Evolutionary conservation across 2,888 invertebrate species (phyloP).

Genomic region (Desoria tigrina): DNA sequence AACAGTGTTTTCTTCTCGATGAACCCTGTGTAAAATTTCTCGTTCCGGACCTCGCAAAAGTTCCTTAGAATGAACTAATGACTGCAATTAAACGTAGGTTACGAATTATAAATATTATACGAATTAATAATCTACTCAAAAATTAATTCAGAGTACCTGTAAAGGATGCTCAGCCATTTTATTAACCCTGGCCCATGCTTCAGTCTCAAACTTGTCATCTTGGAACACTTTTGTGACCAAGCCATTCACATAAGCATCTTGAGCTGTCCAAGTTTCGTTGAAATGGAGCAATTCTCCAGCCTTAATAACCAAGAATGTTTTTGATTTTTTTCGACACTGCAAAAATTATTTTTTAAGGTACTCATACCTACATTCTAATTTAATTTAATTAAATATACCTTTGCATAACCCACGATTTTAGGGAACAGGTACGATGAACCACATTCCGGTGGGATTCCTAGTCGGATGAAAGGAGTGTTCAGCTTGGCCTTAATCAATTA

Average conservation of each 20-base stretch:
- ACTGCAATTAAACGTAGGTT: conserved; percentile 60
- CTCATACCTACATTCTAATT: background rate
- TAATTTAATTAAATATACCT: too few relatives aligned
- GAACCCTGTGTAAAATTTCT: conserved; percentile 65
- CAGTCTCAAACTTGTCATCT: conserved; percentile 62
- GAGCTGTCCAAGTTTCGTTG: conserved; percentile 73
- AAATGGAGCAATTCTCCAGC: conserved; percentile 64
- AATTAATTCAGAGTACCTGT: conserved; percentile 16
- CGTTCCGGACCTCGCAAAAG: conserved; percentile 66
- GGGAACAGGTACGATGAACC: conserved; percentile 86
- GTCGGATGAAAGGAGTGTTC: conserved; percentile 78
- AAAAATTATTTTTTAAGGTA: background rate
- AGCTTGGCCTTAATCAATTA: conserved; percentile 71
- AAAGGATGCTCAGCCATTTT: conserved; percentile 20
- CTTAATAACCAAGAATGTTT: conserved; percentile 53
- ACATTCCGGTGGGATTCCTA: conserved; percentile 85
- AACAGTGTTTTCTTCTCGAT: conserved; percentile 68
- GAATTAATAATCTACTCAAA: conserved; percentile 12
- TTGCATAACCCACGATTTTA: conserved; percentile 75
- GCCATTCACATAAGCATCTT: conserved; percentile 74
- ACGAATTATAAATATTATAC: too few relatives aligned
- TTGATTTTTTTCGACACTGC: background rate
- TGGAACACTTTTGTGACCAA: conserved; percentile 78
- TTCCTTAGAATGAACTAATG: conserved; percentile 70
- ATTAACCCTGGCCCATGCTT: conserved; percentile 59